phyloP scores from a whole-genome alignment of 1,140 invertebrate species.

The Bombus polaris region DNA sequence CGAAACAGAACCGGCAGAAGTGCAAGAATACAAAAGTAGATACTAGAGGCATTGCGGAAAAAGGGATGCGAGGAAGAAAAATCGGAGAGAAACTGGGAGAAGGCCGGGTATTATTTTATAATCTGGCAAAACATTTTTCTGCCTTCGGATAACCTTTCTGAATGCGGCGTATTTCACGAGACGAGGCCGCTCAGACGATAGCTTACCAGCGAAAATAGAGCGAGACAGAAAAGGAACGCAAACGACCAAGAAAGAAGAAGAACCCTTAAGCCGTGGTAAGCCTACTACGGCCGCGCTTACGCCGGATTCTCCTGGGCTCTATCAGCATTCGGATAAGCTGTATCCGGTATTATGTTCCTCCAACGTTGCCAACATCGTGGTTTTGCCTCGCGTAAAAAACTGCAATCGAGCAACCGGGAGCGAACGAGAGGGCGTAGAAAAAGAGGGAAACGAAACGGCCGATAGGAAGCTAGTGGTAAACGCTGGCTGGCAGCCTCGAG shows the following conservation, averaged over 20 bases:
- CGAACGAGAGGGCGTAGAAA: neutral
- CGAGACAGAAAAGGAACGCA: neutral
- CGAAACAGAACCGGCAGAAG: neutral
- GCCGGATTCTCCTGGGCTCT: constrained; percentile 69
- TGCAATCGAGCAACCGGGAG: constrained; percentile 58
- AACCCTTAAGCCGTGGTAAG: constrained; percentile 71
- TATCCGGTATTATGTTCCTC: constrained; percentile 74
- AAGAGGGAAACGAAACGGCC: neutral
- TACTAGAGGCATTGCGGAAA: neutral
- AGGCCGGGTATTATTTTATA: constrained; percentile 46
- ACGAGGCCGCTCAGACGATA: constrained; percentile 38
- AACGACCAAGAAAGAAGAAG: constrained; percentile 24
- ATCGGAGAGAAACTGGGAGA: neutral
- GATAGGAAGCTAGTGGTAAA: too few relatives aligned
- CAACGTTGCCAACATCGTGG: constrained; percentile 71
- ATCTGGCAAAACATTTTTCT: constrained; percentile 65
- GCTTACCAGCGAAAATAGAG: constrained; percentile 3
- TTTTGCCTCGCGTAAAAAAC: constrained; percentile 66
- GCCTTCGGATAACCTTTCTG: constrained; percentile 58
- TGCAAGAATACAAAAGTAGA: neutral
- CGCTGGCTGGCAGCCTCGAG: neutral
- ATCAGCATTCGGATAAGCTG: constrained; percentile 78
- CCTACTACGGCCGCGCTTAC: constrained; percentile 73
- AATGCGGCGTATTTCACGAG: constrained; percentile 57
- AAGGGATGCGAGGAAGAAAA: too few relatives aligned